A percentile compares a stretch with the other conserved stretches of the same genome.
phyloP scores from a whole-genome alignment of 2,113 vertebrate genomes.

The Ciconia maguari region DNA sequence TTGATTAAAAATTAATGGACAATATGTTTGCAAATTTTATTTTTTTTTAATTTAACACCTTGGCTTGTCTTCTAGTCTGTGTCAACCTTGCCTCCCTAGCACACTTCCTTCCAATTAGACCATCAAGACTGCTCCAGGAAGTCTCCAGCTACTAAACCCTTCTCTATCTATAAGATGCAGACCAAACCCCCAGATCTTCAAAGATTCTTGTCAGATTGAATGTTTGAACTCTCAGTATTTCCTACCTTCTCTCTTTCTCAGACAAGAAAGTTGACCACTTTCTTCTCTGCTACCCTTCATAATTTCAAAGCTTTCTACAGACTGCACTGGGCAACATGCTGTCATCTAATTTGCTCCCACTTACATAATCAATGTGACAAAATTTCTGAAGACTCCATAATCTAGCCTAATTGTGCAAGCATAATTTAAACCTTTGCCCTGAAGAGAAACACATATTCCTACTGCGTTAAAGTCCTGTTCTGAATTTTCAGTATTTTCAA shows the following conservation, averaged over 20 bases:
- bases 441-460: background rate
- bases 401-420: background rate
- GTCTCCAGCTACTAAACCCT: background rate
- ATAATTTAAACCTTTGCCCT: background rate
- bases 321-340: background rate
- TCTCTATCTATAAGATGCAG: background rate
- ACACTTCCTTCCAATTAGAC: background rate
- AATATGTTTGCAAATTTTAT: background rate
- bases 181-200: background rate
- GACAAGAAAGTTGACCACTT: background rate
- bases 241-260: background rate
- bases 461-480: background rate
- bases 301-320: background rate
- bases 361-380: background rate
- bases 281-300: background rate
- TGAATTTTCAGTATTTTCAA: background rate
- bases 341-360: background rate
- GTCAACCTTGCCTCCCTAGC: background rate
- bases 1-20: background rate
- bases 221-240: background rate
- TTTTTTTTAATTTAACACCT: background rate
- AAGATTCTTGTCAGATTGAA: background rate
- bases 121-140: background rate
- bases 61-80: background rate
- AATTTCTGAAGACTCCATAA: background rate